Evolutionary conservation across 2,113 vertebrate genomes (phyloP), one percentile per base, ranked within the genome.

Genomic region (Oreotragus oreotragus): DNA sequence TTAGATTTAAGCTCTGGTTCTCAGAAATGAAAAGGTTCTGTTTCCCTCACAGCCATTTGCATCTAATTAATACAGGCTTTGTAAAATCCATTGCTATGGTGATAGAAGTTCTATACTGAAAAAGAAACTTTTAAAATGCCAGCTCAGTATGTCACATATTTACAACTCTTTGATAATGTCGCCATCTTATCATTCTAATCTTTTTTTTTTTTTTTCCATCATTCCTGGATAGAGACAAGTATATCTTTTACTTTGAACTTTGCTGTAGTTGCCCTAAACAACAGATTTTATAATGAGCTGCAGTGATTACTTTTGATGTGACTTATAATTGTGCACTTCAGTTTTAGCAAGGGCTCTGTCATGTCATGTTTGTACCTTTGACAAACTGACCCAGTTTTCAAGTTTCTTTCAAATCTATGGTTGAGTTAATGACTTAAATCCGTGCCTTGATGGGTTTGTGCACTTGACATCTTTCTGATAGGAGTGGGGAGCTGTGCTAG

Each of bases 31-130:
- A 97, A 98, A 97, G 6, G 17, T 97, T 98, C 91, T 60, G 80
- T 39, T 98, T 98, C 95, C 55, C 47, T 98, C 96, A 64, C 33
- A 98, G 94, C 51, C 49, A 97, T 98, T 98, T 98, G 73, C 81
- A 98, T 98, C 94, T 97, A 98, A 98, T 97, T 96, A 98, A 97
- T 95, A 62, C 60, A 76, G 79, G 85, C 60, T 97, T 97, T 98
- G 36, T 94, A 97, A 97, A 96, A 97, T 94, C 64, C 86, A 86
- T 88, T 95, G 57, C 97, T 98, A 25, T 83, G 96, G 36, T 45
- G 95, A 88, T 95, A 93, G 86, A 97, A 98, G 27, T 96, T 92
- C 88, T 94, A 12, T 66, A 83, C 85, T 83, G 62, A 83, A 80
- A 97, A 83, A 66, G 53, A 98, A 97, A 96, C 15, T 97, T 98